A percentile compares a stretch with the other conserved stretches of the same genome.
phyloP scores from a whole-genome alignment of 2,888 invertebrate genomes.

The Podabrus alpinus region DNA sequence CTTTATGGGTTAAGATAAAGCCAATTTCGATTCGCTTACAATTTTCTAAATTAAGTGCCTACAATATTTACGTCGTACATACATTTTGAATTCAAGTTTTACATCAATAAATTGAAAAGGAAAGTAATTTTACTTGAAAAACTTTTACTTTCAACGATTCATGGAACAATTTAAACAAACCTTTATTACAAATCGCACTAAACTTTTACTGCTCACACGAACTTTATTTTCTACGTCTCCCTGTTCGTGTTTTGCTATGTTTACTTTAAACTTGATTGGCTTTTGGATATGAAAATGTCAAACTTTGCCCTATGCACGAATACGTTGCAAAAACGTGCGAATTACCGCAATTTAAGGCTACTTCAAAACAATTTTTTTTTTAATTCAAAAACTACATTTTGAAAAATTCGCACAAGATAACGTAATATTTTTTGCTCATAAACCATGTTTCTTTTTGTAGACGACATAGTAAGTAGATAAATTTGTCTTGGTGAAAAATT shows the following conservation, averaged over 20 bases:
- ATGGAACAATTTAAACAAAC: not conserved
- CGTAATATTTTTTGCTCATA: not conserved
- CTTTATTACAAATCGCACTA: not conserved
- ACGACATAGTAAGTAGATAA: slow-evolving; percentile 8
- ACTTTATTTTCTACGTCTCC: not conserved
- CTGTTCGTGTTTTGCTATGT: not conserved
- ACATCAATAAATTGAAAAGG: not conserved
- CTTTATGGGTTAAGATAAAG: not conserved
- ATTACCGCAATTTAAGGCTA: not conserved
- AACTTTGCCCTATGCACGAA: not conserved
- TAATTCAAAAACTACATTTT: not conserved
- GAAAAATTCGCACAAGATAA: not conserved
- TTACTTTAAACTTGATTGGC: not conserved
- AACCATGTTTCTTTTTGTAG: slow-evolving; percentile 4
- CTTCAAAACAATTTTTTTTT: too few species aligned
- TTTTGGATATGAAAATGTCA: not conserved
- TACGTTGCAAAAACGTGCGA: not conserved
- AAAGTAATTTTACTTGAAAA: not conserved
- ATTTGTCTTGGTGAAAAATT: slow-evolving; percentile 14
- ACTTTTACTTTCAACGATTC: not conserved
- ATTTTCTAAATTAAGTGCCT: not conserved
- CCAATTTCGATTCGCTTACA: not conserved
- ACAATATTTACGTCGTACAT: not conserved
- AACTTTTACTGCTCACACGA: not conserved
- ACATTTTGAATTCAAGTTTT: not conserved